Percentiles rank a stretch among this genome's conserved stretches.
These are phyloP conservation scores for Antrozous pallidus DNA, from an alignment of 2,797 vertebrate species.

Conservation along the genomic window DNA sequence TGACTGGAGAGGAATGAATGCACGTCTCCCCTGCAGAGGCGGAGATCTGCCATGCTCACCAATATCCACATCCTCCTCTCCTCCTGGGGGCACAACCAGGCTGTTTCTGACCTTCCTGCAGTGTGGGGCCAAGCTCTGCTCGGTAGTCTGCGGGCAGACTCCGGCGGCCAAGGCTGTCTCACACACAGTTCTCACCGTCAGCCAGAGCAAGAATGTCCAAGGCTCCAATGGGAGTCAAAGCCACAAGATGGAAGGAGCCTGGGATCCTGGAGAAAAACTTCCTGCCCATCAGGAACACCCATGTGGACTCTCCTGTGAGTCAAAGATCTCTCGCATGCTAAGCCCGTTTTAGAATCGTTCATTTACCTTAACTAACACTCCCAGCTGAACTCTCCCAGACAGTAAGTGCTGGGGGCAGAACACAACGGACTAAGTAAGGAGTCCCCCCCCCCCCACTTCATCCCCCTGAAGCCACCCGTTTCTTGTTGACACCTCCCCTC, in stretches of 20 bases:
- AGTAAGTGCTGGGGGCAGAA: background rate
- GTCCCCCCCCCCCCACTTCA: too few relatives aligned
- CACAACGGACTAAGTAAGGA: rapidly evolving
- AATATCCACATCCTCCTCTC: rapidly evolving
- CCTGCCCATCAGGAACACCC: background rate
- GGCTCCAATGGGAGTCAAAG: rapidly evolving
- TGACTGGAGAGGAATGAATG: background rate
- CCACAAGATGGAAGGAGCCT: background rate
- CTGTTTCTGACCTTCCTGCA: background rate
- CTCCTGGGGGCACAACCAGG: background rate
- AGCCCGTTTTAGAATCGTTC: too few relatives aligned
- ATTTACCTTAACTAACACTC: background rate
- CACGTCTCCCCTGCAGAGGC: rapidly evolving
- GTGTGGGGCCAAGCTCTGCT: background rate
- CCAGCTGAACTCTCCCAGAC: background rate
- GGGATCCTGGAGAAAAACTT: background rate
- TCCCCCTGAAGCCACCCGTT: background rate
- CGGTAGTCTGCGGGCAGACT: background rate
- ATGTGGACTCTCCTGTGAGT: background rate
- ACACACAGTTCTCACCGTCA: background rate
- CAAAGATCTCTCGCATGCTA: rapidly evolving
- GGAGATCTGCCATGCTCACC: background rate
- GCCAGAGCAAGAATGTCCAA: background rate
- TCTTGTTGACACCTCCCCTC: background rate
- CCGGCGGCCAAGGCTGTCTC: background rate